Base-by-base conservation (phyloP, 92 coral and sea anemone genomes). In the Galaxea fascicularis region DNA sequence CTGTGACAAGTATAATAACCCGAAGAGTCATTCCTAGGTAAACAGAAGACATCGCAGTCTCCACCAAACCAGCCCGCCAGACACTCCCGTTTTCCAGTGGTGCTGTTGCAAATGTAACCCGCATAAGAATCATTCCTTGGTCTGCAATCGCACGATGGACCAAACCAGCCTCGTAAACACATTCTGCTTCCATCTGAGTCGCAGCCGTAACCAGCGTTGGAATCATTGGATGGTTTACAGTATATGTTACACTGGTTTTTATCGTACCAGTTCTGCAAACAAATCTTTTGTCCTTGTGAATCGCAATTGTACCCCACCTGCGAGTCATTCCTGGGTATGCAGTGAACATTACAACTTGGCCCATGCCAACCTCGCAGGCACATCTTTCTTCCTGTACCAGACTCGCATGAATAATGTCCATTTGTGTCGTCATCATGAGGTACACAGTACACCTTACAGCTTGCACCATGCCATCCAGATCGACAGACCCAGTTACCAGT, bases 351-450 rank as follows among this genome's bases (percentile, higher is more conserved):
- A 31, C 98, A 95, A 53, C 59, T 79, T 17, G 87, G 58, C 28
- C 98, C 97, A 88, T 80, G 84, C 95, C 95, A 95, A 24, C 80
- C 92, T 29, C 78, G 73, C 7, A 74, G 85, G 66, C 98, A 95
- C 8, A 85, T 64, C 56, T 82, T 86, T 26, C 77, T 78, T 6
- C 96, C 96, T 26, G 83, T 71, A 45, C 73, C 76, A 56, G 93
- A 77, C 29, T 95, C 91, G 73, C 98, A 95, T 7, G 88, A 63
- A 66, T 95, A 95, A 51, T 95, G 96, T 15, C 96, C 98, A 11
- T 27, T 45, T 17, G 74, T 84, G 21, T 89, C 93, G 82, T 95
- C 95, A 85, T 91, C 88, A 82, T 93, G 95, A 79, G 98, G 71
- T 54, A 86, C 41, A 76, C 96, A 95, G 47, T 87, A 57, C 2